Percentiles rank a stretch among this genome's conserved stretches.
Conservation (phyloP, 1,140 invertebrate species). For the Penaeus chinensis region DNA sequence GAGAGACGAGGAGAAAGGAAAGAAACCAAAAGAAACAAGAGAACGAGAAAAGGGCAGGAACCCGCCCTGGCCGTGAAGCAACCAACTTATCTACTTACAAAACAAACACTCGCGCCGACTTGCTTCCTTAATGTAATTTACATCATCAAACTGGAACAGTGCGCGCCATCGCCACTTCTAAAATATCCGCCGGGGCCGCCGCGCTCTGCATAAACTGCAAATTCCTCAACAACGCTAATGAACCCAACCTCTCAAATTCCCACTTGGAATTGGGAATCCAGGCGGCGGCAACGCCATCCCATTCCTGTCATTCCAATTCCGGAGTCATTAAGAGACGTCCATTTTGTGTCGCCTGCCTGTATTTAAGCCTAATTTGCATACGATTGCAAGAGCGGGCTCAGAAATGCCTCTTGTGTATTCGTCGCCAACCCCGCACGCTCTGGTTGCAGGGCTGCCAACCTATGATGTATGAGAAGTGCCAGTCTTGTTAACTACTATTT, state of each 20-base stretch:
- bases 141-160: constrained; percentile 30
- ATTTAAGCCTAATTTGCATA: constrained; percentile 64
- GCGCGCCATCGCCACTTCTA: constrained; percentile 24
- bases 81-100: too few species aligned
- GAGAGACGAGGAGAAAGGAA: not conserved
- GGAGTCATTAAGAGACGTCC: constrained; percentile 55
- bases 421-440: constrained; percentile 48
- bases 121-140: constrained; percentile 11
- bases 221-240: constrained; percentile 58
- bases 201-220: constrained; percentile 52
- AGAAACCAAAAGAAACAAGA: too few species aligned
- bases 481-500: constrained; percentile 35
- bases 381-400: constrained; percentile 64
- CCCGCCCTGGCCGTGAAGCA: too few species aligned
- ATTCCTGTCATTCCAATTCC: constrained; percentile 57
- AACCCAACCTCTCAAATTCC: constrained; percentile 33
- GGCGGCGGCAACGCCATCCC: constrained; percentile 44
- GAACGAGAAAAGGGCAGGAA: not conserved
- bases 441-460: constrained; percentile 61
- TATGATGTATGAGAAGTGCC: constrained; percentile 59
- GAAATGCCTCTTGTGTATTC: constrained; percentile 54
- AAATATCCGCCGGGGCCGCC: constrained; percentile 39
- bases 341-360: constrained; percentile 54
- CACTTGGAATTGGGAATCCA: constrained; percentile 34
- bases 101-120: too few species aligned